Percentiles rank a stretch among this genome's conserved stretches.
Evolutionary conservation across 2,888 invertebrate genomes (phyloP).

Genomic region (Volucella bombylans): DNA sequence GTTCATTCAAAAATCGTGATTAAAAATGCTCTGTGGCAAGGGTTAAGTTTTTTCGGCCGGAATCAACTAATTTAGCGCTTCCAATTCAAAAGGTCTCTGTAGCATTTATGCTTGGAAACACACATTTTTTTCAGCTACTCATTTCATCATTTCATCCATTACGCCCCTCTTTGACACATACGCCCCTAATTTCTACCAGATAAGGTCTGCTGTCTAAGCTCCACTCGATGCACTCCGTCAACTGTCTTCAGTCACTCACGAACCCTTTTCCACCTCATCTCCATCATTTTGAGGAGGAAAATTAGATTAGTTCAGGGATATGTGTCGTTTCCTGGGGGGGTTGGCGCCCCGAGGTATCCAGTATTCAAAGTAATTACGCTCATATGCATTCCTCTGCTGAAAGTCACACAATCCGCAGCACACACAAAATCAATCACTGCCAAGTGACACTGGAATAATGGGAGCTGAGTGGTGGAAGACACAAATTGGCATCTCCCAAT

Average conservation of each 20-base stretch:
- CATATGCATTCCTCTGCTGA: constrained; percentile 17
- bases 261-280: constrained; percentile 4
- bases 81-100: too few species aligned
- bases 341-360: background rate
- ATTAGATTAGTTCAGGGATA: constrained; percentile 60
- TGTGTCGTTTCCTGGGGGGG: constrained; percentile 41
- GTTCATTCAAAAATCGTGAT: too few species aligned
- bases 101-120: too few species aligned
- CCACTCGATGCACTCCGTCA: constrained; percentile 30
- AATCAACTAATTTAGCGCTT: too few species aligned
- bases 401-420: constrained; percentile 2
- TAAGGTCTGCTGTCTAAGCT: background rate
- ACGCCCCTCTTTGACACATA: too few species aligned
- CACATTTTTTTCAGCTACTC: too few species aligned
- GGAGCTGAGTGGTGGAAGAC: constrained; percentile 28
- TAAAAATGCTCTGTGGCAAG: too few species aligned
- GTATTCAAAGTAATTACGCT: constrained; percentile 39
- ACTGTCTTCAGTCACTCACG: constrained; percentile 6
- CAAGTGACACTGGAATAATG: constrained; percentile 51
- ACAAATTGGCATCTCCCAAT: constrained; percentile 43
- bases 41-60: too few species aligned
- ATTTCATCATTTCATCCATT: too few species aligned
- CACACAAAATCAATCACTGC: constrained; percentile 68
- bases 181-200: too few species aligned
- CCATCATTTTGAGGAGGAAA: background rate